phyloP scores from a whole-genome alignment of 2,797 vertebrate genomes.

The Clarias platycephalus region DNA sequence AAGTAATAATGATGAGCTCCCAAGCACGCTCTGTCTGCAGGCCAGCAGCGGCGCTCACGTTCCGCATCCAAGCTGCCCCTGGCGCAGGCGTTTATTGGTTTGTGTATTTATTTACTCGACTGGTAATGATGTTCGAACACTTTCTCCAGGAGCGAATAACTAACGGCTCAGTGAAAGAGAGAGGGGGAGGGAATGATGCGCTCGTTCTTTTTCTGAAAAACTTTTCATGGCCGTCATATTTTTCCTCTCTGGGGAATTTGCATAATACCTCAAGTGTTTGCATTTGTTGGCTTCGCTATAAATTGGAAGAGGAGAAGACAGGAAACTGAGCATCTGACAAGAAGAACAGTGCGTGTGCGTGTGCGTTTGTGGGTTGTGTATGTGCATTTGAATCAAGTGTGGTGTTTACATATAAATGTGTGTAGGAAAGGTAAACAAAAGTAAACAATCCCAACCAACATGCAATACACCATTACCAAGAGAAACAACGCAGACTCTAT shows the following conservation, averaged over 20 bases:
- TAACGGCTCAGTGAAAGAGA: conserved; percentile 15
- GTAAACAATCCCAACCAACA: too few species aligned
- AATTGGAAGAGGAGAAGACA: conserved; percentile 47
- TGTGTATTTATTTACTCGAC: conserved; percentile 39
- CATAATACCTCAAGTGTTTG: conserved; percentile 49
- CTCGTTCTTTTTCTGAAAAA: conserved; percentile 68
- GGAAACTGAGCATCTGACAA: conserved; percentile 23
- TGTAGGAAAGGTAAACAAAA: neutral
- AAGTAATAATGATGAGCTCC: conserved; percentile 31
- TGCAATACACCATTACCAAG: neutral
- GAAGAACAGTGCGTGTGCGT: neutral
- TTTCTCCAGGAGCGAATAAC: conserved; percentile 50
- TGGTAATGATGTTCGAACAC: conserved; percentile 40
- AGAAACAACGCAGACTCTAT: neutral
- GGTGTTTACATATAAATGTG: conserved; percentile 10
- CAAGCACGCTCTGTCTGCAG: conserved; percentile 3
- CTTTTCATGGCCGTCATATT: conserved; percentile 52
- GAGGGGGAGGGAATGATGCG: conserved; percentile 48
- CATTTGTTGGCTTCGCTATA: conserved; percentile 32
- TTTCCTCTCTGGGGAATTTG: conserved; percentile 43
- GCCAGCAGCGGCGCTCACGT: neutral
- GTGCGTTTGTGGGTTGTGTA: conserved; percentile 24
- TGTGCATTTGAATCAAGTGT: neutral
- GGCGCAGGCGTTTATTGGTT: conserved; percentile 29
- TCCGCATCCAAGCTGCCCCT: conserved; percentile 12